Percentiles rank a stretch among this genome's conserved stretches.
Conservation (phyloP, 2,888 invertebrate species). For the Bombyx huttoni region DNA sequence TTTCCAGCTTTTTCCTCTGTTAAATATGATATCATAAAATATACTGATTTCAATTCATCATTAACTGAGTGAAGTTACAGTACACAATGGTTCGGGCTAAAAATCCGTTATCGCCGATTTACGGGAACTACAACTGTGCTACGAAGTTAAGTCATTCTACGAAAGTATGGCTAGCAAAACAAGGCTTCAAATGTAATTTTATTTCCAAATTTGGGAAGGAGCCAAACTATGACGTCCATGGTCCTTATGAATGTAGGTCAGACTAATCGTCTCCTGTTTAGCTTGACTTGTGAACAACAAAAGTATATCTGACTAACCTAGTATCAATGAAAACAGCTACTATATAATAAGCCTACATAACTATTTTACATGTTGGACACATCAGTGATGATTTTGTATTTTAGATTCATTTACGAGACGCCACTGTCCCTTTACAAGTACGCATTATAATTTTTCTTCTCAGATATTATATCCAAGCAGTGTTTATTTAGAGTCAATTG, state of each 20-base stretch:
- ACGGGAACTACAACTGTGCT: neutral
- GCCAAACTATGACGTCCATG: conserved; percentile 49
- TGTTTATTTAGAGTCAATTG: no score
- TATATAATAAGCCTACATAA: neutral
- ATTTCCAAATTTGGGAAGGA: conserved; percentile 44
- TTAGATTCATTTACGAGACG: no score
- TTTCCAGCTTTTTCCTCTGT: no score
- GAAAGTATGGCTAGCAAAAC: neutral
- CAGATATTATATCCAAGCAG: no score
- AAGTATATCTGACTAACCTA: neutral
- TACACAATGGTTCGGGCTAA: no score
- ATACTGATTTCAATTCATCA: no score
- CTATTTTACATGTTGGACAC: no score
- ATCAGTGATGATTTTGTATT: no score
- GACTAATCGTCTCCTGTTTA: conserved; percentile 18
- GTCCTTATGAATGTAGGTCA: conserved; percentile 51
- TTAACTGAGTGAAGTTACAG: no score
- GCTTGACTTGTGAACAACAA: conserved; percentile 2
- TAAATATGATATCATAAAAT: no score
- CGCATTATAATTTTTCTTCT: no score
- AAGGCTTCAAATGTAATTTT: neutral
- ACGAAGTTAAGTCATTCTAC: neutral
- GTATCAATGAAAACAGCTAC: neutral
- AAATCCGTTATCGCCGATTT: neutral
- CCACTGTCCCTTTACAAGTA: no score